phyloP scores from a whole-genome alignment of 23 tunicate species.

The Styela clava region DNA sequence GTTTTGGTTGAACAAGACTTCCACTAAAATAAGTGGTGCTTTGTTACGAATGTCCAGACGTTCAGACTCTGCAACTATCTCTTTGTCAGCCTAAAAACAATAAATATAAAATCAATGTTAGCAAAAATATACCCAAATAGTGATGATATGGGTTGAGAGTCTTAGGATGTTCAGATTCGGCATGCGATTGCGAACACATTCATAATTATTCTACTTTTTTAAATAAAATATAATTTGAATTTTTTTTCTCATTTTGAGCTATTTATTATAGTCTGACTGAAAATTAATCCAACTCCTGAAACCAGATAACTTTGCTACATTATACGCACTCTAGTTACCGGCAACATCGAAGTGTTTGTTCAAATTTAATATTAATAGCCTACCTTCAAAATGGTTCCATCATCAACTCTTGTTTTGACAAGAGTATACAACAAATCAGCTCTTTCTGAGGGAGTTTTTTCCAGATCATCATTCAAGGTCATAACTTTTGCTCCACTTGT shows the following conservation, averaged over 20 bases:
- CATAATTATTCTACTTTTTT: too few species aligned
- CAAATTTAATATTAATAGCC: not conserved
- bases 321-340: too few species aligned
- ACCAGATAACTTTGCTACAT: too few species aligned
- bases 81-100: constrained; percentile 65
- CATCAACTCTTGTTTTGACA: constrained; percentile 53
- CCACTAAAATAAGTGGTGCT: constrained; percentile 82
- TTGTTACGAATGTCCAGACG: constrained; percentile 85
- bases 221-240: too few species aligned
- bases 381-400: constrained; percentile 60
- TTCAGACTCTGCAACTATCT: constrained; percentile 72
- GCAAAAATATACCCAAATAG: constrained; percentile 1
- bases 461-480: constrained; percentile 74
- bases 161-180: too few species aligned
- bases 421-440: constrained; percentile 81
- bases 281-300: too few species aligned
- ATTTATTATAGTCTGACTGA: too few species aligned
- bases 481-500: constrained; percentile 61
- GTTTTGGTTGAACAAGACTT: constrained; percentile 69
- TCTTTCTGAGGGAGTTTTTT: constrained; percentile 78
- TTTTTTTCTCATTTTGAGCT: too few species aligned
- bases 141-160: not conserved
- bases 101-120: not conserved
- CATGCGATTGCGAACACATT: too few species aligned
- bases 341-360: too few species aligned